phyloP scores from a whole-genome alignment of 2,888 invertebrate species.

The Acholoe squamosa region DNA sequence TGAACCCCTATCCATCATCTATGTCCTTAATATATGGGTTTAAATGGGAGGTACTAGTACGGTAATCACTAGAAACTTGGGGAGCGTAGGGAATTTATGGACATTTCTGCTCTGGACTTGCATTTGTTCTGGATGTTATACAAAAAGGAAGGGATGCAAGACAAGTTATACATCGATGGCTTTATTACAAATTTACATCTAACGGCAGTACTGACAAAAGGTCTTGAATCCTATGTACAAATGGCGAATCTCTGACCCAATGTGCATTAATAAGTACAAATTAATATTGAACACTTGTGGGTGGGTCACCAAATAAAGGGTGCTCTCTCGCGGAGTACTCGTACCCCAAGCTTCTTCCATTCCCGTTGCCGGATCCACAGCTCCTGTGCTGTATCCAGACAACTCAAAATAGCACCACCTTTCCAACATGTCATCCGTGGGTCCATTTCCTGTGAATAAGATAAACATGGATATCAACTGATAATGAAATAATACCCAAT shows the following conservation, averaged over 20 bases:
- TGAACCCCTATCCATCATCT: too few species aligned
- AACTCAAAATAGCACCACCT: conserved; percentile 96
- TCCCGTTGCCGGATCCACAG: conserved; percentile 94
- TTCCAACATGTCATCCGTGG: conserved; percentile 94
- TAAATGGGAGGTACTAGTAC: too few species aligned
- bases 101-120: too few species aligned
- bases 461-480: not conserved
- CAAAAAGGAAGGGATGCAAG: too few species aligned
- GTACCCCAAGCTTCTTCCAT: conserved; percentile 93
- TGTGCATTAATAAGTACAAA: not conserved
- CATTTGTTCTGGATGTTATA: too few species aligned
- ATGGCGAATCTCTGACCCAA: not conserved
- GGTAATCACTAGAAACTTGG: too few species aligned
- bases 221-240: not conserved
- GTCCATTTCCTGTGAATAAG: conserved; percentile 88
- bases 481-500: too few species aligned
- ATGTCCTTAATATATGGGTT: too few species aligned
- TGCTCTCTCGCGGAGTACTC: conserved; percentile 93
- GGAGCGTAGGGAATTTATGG: too few species aligned
- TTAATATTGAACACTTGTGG: not conserved
- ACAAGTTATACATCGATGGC: too few species aligned
- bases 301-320: conserved; percentile 87
- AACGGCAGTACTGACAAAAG: too few species aligned
- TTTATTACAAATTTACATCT: too few species aligned
- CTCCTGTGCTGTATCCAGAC: conserved; percentile 95